Evolutionary conservation across 2,888 invertebrate genomes (phyloP).

Genomic region (Aphodius granarius): DNA sequence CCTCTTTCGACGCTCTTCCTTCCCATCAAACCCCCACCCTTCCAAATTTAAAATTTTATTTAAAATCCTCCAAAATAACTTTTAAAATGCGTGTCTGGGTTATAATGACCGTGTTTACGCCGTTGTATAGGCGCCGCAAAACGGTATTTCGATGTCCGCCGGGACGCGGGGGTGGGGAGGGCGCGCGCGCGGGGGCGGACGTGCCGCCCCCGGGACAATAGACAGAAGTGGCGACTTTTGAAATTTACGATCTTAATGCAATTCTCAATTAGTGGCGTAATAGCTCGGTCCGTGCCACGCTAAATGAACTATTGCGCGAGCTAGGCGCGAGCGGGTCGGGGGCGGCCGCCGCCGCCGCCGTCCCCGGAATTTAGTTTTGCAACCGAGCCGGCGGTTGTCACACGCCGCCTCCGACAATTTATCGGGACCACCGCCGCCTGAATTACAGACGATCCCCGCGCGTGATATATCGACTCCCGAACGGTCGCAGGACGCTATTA

Average conservation of each 20-base stretch:
- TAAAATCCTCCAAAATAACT: neutral
- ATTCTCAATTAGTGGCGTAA: slow-evolving; percentile 70
- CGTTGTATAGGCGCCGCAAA: neutral
- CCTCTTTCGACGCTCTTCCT: neutral
- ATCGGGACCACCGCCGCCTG: slow-evolving; percentile 39
- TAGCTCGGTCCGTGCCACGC: slow-evolving; percentile 55
- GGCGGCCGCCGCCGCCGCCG: slow-evolving; percentile 38
- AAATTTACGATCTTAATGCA: slow-evolving; percentile 68
- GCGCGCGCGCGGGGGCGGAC: slow-evolving; percentile 10
- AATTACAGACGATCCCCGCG: slow-evolving; percentile 35
- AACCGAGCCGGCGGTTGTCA: slow-evolving; percentile 44
- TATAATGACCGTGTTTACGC: neutral
- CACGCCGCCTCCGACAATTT: slow-evolving; percentile 34
- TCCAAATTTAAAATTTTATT: neutral
- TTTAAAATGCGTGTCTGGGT: neutral
- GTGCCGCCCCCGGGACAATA: slow-evolving; percentile 41
- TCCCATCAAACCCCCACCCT: neutral
- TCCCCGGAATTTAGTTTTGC: slow-evolving; percentile 51
- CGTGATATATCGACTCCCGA: slow-evolving; percentile 24
- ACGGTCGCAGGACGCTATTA: slow-evolving; percentile 1
- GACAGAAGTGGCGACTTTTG: slow-evolving; percentile 51
- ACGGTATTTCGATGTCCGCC: neutral
- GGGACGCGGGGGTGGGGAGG: slow-evolving; percentile 3
- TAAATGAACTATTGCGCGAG: slow-evolving; percentile 48
- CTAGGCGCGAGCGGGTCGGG: neutral